Conservation (phyloP, 2,797 vertebrate species). For the Gymnocypris eckloni region DNA sequence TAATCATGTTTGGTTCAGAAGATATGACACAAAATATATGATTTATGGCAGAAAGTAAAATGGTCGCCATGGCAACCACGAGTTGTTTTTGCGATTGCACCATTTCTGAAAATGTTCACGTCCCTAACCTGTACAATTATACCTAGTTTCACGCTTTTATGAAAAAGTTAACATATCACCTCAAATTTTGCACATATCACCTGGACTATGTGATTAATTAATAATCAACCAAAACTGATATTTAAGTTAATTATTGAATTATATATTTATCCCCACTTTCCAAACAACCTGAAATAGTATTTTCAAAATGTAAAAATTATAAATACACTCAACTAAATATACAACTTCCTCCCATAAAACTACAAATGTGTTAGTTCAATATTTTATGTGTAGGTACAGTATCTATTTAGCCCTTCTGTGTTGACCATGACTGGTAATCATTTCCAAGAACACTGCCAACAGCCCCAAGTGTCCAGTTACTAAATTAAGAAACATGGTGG, state of each 20-base stretch:
- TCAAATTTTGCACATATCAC: too few species aligned
- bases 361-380: neutral
- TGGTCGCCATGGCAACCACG: too few species aligned
- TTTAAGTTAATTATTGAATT: neutral
- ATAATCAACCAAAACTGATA: neutral
- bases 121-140: too few species aligned
- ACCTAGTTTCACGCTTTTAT: too few species aligned
- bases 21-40: too few species aligned
- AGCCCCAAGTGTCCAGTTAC: slow-evolving; percentile 15
- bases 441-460: slow-evolving; percentile 47
- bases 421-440: slow-evolving; percentile 35
- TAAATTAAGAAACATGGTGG: slow-evolving; percentile 33
- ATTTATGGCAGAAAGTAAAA: too few species aligned
- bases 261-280: neutral
- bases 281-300: neutral
- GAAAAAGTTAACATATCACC: too few species aligned
- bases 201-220: neutral
- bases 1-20: too few species aligned
- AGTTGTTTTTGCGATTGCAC: too few species aligned
- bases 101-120: too few species aligned
- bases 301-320: neutral
- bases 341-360: neutral
- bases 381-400: neutral
- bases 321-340: neutral
- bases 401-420: slow-evolving; percentile 37